Evolutionary conservation across 2,797 vertebrate species (phyloP).

Genomic region (Lagorchestes hirsutus): DNA sequence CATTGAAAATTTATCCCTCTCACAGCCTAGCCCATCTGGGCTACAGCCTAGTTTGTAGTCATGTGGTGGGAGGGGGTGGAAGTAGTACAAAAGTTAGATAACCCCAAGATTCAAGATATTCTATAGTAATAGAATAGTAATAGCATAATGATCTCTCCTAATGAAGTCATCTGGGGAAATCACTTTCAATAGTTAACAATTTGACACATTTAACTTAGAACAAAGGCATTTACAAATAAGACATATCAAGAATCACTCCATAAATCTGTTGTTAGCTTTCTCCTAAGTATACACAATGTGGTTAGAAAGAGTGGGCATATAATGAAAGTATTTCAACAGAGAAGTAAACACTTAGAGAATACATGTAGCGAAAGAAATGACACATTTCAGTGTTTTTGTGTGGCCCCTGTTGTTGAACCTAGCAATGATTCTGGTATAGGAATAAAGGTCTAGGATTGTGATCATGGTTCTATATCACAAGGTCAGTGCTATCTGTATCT

Average conservation of each 20-base stretch:
- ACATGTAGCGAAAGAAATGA: neutral
- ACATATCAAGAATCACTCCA: neutral
- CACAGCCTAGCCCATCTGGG: too few species aligned
- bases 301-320: too few species aligned
- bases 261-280: neutral
- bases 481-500: neutral
- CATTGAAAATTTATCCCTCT: too few species aligned
- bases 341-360: neutral
- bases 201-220: too few species aligned
- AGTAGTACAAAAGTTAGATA: too few species aligned
- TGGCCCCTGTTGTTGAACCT: neutral
- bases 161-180: too few species aligned
- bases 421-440: neutral
- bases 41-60: too few species aligned
- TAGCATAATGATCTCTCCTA: too few species aligned
- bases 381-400: neutral
- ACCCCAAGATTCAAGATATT: too few species aligned
- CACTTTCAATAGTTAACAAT: too few species aligned
- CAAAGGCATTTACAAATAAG: neutral
- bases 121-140: too few species aligned
- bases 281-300: neutral
- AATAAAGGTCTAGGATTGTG: neutral
- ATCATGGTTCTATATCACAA: neutral
- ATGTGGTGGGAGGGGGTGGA: too few species aligned
- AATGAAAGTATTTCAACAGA: neutral